Base-by-base conservation (phyloP, 92 coral and sea anemone genomes). In the Actinernus sp. region DNA sequence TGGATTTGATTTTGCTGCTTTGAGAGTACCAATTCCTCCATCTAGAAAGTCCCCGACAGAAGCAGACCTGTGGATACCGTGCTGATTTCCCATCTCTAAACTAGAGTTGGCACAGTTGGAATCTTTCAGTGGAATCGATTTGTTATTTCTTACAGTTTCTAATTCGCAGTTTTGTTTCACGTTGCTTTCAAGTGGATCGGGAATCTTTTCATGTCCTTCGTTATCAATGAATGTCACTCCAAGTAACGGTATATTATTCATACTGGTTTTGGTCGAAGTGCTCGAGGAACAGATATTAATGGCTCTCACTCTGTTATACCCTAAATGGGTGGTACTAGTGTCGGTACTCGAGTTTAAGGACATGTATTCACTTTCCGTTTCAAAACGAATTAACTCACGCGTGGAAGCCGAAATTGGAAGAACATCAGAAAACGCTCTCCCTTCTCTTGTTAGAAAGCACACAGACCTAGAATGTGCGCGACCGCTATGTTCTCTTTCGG, bases 151-250 rank as follows among this genome's bases (percentile, higher is more conserved):
- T 7, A 45, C 5, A 4, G 52, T 4, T 4, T 6, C 52, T 14
- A 34, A 34, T 6, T 45, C 52, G 5, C 11, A 45, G 14, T 34
- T 68, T 19, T 51, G 62, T n/a, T 48, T 51, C 34, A 62, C 75
- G 29, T 43, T 54, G 30, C 51, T 52, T 40, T 48, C 43, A n/a
- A 70, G 52, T 21, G 58, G 41, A 2, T 41, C 57, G 17, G 57
- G 28, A 17, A 66, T 70, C 36, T 57, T 70, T 26, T 70, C 66
- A 29, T 38, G 34, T 8, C 78, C 78, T 2, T 70, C 66, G 66
- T 32, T 70, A 41, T 45, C 47, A n/a, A 70, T 54, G 39, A 54
- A 54, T 3, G 66, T 70, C 10, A 70, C 78, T 6, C 78, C 78
- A 31, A 70, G 78, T 23, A 51, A 49, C 2, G 78, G 78, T 25